Base-by-base conservation (phyloP, 2,888 invertebrate species). In the Ashinkailepas kermadecensis region DNA sequence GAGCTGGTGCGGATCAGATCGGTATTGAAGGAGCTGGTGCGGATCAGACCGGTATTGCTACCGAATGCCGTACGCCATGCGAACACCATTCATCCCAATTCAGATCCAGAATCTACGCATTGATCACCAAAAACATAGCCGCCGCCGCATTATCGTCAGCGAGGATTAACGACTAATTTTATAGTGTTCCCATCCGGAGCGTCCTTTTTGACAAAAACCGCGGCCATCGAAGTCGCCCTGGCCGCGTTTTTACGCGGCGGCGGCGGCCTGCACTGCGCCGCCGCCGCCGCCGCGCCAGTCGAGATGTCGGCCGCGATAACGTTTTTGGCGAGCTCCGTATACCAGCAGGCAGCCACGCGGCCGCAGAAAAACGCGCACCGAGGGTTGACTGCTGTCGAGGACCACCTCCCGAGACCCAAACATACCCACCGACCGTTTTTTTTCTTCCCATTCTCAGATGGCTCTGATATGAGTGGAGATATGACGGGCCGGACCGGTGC, bases 401-500 rank as follows among this genome's bases (percentile, higher is more conserved):
- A 54, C 74, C 74, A 25, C 74, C 74, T 54, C 21, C 25, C 4
- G 74, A 18, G 54, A 7, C 18, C 74, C 7, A 54, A 74, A 54
- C 74, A 74, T 21, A 13, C 74, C 10, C 6, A 3, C 74, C 9
- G 15, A 39, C 39, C 39, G 39, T 13, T 3, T 12, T 39, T 39
- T 74, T 74, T n/a, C n/a, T 74, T 54, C 13, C 25, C 54, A 54
- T 74, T 74, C 74, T 54, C 25, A 54, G 74, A 74, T 74, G 39
- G 13, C 7, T 18, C 8, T 18, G 74, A 74, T 74, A 74, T 18
- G 74, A 10, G 54, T 7, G 7, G 13, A 54, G 13, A 54, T 74
- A 74, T 74, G 74, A 54, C 54, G 18, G 18, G 65, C 25, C n/a
- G 8, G 62, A 62, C 15, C 62, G 62, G 62, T 39, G 2, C 39